Base-by-base conservation (phyloP, 2,888 invertebrate genomes). In the Uropetala carovei region DNA sequence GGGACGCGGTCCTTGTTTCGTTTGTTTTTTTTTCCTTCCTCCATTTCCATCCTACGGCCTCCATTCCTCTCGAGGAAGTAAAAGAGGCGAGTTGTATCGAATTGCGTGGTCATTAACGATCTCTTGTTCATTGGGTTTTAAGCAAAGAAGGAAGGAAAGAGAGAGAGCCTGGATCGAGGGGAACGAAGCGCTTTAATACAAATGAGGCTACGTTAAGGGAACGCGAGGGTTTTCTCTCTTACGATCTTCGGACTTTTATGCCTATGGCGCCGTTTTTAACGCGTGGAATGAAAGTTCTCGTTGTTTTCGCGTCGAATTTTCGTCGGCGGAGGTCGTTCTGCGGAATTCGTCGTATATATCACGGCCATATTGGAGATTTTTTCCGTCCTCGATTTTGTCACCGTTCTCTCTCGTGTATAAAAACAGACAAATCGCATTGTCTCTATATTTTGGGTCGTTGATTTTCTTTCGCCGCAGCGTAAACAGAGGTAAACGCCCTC, bases 71-170 rank as follows among this genome's bases (percentile, higher is more conserved):
- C 82, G 82, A 56, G 18, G 27, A 18, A 82, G 30, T 30, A 27
- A 82, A 82, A 22, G 56, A 82, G 43, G 22, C 11, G 8, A 22
- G 27, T 22, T n/a, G 83, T 83, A 83, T 83, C 83, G 57, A 83
- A n/a, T 43, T 57, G 57, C 14, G 83, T 56, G 83, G 83, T 83
- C 83, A 83, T 83, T 83, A 83, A 83, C 57, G 83, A 57, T 56
- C 83, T 43, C 57, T 83, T 43, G 83, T 83, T 83, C 83, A 57
- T 56, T 83, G 83, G 83, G 56, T 43, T 83, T 30, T 43, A 83
- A 56, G 18, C 2, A 18, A n/a, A 57, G 22, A n/a, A n/a, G 56
- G n/a, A 57, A 83, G 18, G 56, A 18, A n/a, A 82, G 9, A 57
- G 18, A 18, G 43, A 57, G 22, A 10, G 5, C 0, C 18, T 56